Percentiles rank a stretch among this genome's conserved stretches.
phyloP scores from a whole-genome alignment of 2,113 vertebrate genomes.

The Diphyllodes magnificus region DNA sequence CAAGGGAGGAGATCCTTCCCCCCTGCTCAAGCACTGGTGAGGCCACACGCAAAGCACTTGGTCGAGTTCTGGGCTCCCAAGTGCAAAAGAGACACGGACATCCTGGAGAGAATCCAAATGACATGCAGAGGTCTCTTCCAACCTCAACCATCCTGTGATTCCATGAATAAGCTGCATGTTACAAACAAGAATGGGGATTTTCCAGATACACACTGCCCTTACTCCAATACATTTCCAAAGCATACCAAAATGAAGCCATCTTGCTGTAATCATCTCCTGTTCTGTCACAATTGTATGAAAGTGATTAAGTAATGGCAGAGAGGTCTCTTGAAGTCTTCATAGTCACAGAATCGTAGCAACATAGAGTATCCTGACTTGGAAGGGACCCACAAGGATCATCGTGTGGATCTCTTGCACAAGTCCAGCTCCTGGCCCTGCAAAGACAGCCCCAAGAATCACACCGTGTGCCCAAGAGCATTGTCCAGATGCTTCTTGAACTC shows the following conservation, averaged over 20 bases:
- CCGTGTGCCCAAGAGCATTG: rapidly evolving
- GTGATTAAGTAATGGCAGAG: neutral
- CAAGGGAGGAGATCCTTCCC: neutral
- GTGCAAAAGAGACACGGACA: neutral
- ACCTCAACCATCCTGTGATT: neutral
- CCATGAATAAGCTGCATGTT: neutral
- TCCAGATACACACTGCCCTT: neutral
- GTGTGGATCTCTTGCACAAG: neutral
- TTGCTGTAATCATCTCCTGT: neutral
- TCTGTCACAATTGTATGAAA: neutral
- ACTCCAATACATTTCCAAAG: neutral
- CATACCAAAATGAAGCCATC: neutral
- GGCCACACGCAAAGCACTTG: rapidly evolving
- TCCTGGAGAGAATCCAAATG: neutral
- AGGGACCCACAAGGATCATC: neutral
- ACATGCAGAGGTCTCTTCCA: neutral
- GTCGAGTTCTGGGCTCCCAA: neutral
- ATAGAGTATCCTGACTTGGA: neutral
- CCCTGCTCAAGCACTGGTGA: neutral
- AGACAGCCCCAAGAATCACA: neutral
- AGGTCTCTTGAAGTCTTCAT: neutral
- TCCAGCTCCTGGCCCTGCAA: neutral
- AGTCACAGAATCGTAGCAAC: neutral
- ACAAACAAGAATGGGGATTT: neutral
- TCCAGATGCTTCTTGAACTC: neutral